These are phyloP conservation scores for Xanthorhoe spadicearia DNA, from an alignment of 2,888 invertebrate genomes.

Conservation along the genomic window DNA sequence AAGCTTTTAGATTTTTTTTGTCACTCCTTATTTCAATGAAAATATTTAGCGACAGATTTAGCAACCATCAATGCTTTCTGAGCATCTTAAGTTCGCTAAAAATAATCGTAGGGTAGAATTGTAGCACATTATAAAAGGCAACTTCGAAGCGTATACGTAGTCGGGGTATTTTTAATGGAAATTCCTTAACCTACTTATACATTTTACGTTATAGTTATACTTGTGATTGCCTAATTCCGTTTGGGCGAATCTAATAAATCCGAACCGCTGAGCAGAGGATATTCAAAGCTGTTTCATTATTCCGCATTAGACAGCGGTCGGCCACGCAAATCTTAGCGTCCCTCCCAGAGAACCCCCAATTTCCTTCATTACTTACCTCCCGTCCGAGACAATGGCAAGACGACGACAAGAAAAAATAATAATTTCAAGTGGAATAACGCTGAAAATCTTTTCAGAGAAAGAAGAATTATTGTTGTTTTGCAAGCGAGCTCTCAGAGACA, in stretches of 20 bases:
- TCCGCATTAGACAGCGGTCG: constrained; percentile 79
- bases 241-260: constrained; percentile 79
- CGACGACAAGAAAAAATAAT: constrained; percentile 83
- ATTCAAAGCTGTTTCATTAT: constrained; percentile 82
- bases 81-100: too few relatives aligned
- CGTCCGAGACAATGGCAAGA: constrained; percentile 84
- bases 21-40: too few relatives aligned
- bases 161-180: constrained; percentile 6
- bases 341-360: constrained; percentile 79
- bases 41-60: too few relatives aligned
- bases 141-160: constrained; percentile 5
- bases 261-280: constrained; percentile 70
- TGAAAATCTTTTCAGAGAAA: constrained; percentile 84
- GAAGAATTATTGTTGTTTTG: constrained; percentile 85
- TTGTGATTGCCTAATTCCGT: constrained; percentile 70
- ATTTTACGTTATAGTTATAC: constrained; percentile 36
- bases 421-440: constrained; percentile 85
- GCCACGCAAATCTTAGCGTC: constrained; percentile 81
- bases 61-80: too few relatives aligned
- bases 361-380: constrained; percentile 85
- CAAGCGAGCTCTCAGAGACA: constrained; percentile 83
- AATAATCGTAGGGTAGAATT: background rate
- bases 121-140: background rate
- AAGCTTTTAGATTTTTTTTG: too few relatives aligned
- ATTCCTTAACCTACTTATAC: constrained; percentile 3